Conservation (phyloP, 2,113 vertebrate genomes). For the Cyrtonyx montezumae region DNA sequence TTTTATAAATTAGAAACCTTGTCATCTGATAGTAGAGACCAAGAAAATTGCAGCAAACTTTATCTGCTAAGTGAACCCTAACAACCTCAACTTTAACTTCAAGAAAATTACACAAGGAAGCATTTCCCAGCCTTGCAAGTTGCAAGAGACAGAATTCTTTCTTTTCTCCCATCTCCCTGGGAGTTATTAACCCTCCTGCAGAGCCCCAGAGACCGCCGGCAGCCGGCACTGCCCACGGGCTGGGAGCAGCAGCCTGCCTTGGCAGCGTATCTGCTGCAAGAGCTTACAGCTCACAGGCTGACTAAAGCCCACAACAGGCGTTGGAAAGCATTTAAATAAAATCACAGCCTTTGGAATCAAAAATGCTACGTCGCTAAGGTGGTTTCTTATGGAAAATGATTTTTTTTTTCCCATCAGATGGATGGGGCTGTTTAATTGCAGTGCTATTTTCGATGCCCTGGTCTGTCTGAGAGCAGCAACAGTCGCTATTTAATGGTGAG, state of each 20-base stretch:
- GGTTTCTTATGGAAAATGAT: not conserved
- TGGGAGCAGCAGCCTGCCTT: not conserved
- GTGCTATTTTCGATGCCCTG: accelerated
- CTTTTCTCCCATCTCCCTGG: constrained; percentile 59
- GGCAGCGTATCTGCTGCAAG: not conserved
- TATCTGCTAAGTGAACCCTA: constrained; percentile 80
- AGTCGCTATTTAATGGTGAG: accelerated
- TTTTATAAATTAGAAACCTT: constrained; percentile 80
- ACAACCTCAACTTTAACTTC: constrained; percentile 80
- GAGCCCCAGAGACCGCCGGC: constrained; percentile 59
- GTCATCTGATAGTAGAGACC: constrained; percentile 75
- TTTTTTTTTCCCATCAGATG: accelerated
- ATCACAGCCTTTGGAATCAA: not conserved
- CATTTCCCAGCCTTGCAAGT: constrained; percentile 69
- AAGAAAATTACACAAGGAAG: constrained; percentile 79
- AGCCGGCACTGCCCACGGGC: constrained; percentile 47
- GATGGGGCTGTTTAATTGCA: not conserved
- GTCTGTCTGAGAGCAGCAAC: not conserved
- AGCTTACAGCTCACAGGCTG: not conserved
- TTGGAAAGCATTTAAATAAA: not conserved
- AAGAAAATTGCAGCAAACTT: constrained; percentile 79
- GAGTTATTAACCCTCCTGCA: constrained; percentile 74
- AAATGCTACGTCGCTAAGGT: not conserved
- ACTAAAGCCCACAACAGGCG: constrained; percentile 1
- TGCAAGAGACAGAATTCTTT: constrained; percentile 64